Base-by-base conservation (phyloP, 2,113 vertebrate genomes). In the Malurus melanocephalus region DNA sequence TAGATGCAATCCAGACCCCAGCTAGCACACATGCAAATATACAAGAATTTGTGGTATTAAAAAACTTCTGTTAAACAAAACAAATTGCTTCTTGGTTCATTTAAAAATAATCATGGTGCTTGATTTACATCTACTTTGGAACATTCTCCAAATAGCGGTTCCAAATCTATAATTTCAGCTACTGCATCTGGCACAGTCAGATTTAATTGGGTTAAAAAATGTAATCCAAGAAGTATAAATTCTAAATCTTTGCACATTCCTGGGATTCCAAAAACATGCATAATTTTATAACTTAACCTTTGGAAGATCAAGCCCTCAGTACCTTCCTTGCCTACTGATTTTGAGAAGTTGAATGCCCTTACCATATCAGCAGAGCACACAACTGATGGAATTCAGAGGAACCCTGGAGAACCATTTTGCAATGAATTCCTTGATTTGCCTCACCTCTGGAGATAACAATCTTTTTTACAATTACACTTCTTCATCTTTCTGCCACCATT, bases 241-340 rank as follows among this genome's bases (percentile, higher is more conserved):
- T 95, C 87, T 93, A 95, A 97, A 95, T 96, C 93, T 96, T 94
- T 94, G 94, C 93, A 96, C 94, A 97, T 97, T 97, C 95, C 89
- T 94, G 32, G 40, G 93, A 96, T 96, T 97, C 94, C 94, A 90
- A 93, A 95, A 83, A 81, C 80, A 96, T 91, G 87, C 87, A 95
- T 96, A 94, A 84, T 94, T 92, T 95, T 78, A 42, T 91, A 87
- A 92, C 40, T 76, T 69, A 57, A 24, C 17, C 66, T 62, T 71
- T 81, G 40, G 57, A 74, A 62, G 48, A 79, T 69, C 57, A 85
- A 76, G 49, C 38, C 22, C 20, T 57, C 17, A 71, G 45, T 87
- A 18, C 48, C n/a, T 76, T 93, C 8, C 13, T 80, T 89, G 45
- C 40, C 33, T 15, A 9, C 20, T 62, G 67, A 56, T 19, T 65